Evolutionary conservation across 2,888 invertebrate species (phyloP).

Genomic region (Brenthis ino): DNA sequence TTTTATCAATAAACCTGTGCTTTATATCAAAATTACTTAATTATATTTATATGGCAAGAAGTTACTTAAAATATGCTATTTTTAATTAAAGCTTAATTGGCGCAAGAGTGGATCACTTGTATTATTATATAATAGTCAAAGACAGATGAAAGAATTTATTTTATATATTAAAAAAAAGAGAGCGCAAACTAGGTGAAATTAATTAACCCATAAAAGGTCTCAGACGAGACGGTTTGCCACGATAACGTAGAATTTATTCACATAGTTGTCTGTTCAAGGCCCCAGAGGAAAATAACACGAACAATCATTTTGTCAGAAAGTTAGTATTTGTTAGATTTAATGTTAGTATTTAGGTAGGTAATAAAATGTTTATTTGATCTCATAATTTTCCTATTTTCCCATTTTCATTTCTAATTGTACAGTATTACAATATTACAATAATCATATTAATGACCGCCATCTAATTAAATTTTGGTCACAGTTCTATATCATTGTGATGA

Average conservation of each 20-base stretch:
- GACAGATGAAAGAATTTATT: neutral
- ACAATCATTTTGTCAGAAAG: constrained; percentile 15
- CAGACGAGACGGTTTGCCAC: neutral
- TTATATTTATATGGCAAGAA: too few relatives aligned
- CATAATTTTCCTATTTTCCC: neutral
- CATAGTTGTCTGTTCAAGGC: neutral
- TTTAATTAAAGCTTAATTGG: too few relatives aligned
- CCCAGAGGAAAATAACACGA: constrained; percentile 15
- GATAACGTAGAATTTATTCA: constrained; percentile 9
- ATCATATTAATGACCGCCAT: neutral
- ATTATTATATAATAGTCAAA: too few relatives aligned
- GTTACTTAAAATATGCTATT: too few relatives aligned
- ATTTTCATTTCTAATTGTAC: neutral
- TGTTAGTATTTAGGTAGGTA: neutral
- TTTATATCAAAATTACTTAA: too few relatives aligned
- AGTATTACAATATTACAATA: neutral
- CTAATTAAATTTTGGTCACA: too few relatives aligned
- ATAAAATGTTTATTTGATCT: neutral
- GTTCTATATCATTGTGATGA: too few relatives aligned
- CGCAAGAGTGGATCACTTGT: too few relatives aligned
- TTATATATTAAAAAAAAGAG: neutral
- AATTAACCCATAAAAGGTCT: constrained; percentile 9
- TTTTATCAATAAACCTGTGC: too few relatives aligned
- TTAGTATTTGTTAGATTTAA: constrained; percentile 1
- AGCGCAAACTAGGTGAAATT: neutral